phyloP scores from a whole-genome alignment of 2,113 vertebrate species.

The Megaptera novaeangliae region DNA sequence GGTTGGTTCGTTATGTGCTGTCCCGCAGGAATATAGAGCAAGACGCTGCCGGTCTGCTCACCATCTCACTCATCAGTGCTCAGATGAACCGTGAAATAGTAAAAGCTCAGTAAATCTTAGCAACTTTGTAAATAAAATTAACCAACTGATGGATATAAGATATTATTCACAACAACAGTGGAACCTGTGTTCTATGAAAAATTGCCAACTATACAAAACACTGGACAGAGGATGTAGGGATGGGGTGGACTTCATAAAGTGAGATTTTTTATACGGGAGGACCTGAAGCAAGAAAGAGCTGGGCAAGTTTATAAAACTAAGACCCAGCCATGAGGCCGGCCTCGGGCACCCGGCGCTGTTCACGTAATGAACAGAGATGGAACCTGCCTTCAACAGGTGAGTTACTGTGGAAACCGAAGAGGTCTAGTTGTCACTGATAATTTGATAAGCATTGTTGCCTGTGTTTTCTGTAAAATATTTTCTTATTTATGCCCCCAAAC shows the following conservation, averaged over 20 bases:
- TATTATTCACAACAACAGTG: background rate
- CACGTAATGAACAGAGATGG: fast-evolving
- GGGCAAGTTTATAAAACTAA: fast-evolving
- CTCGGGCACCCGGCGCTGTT: fast-evolving
- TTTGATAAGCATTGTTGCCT: no score
- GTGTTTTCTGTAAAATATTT: background rate
- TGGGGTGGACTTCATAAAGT: fast-evolving
- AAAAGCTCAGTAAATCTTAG: background rate
- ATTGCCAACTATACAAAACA: no score
- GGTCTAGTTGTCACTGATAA: background rate
- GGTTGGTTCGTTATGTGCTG: no score
- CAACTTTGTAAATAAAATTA: background rate
- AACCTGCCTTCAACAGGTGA: no score
- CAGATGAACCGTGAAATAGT: background rate
- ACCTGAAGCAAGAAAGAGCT: background rate
- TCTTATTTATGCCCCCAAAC: background rate
- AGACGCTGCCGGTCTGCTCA: background rate
- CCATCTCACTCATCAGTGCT: background rate
- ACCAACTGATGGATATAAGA: background rate
- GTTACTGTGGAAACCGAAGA: background rate
- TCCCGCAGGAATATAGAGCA: background rate
- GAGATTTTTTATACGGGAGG: background rate
- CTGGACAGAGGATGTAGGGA: background rate
- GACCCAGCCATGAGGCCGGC: fast-evolving
- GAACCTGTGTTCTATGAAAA: background rate